These are phyloP conservation scores for Ichneumoninae sp. DNA, from an alignment of 2,888 invertebrate species.

Conservation along the genomic window DNA sequence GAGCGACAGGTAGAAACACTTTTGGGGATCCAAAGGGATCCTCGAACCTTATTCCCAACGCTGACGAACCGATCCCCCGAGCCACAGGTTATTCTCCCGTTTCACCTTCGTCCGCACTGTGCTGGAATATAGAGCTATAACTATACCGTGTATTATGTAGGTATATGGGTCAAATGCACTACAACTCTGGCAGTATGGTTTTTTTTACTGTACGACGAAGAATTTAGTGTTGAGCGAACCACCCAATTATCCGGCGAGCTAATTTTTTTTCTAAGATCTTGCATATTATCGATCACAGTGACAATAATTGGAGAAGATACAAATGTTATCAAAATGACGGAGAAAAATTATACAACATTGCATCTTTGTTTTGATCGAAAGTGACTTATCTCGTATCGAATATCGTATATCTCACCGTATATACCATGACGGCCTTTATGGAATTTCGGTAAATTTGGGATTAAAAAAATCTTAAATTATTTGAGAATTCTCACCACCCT, in stretches of 20 bases:
- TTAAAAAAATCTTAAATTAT: background rate
- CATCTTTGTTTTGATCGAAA: no score
- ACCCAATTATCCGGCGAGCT: background rate
- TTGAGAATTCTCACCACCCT: background rate
- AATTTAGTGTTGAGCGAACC: background rate
- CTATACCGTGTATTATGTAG: background rate
- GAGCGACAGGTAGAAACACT: slow-evolving; percentile 83
- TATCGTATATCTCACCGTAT: no score
- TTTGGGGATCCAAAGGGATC: slow-evolving; percentile 46
- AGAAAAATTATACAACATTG: no score
- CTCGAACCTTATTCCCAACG: slow-evolving; percentile 33
- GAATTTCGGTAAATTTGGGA: background rate
- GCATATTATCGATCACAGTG: no score
- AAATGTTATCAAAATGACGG: no score
- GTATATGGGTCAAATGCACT: slow-evolving; percentile 26
- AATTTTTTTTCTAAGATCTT: background rate
- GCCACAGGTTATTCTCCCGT: slow-evolving; percentile 50
- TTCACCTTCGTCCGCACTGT: slow-evolving; percentile 30
- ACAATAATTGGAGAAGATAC: no score
- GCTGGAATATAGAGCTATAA: background rate
- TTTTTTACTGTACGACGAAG: background rate
- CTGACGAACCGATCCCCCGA: slow-evolving; percentile 38
- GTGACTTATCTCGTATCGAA: no score
- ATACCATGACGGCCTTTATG: no score
- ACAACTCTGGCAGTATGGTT: background rate